These are phyloP conservation scores for Drosophila fungiperda DNA, from an alignment of 2,888 invertebrate genomes.

Conservation along the genomic window DNA sequence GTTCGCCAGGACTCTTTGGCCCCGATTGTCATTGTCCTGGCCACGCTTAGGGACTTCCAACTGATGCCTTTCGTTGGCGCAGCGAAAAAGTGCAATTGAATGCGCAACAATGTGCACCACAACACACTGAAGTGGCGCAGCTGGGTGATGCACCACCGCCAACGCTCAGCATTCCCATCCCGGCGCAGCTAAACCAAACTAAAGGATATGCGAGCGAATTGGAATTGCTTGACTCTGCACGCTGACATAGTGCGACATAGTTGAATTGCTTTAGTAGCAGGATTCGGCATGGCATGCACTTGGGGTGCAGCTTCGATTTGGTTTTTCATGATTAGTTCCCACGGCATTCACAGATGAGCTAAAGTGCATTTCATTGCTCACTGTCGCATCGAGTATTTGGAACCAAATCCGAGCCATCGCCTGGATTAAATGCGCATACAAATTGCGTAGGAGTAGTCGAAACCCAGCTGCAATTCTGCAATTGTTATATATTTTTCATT, in stretches of 20 bases:
- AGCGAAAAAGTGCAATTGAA: conserved; percentile 71
- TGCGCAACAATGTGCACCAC: conserved; percentile 78
- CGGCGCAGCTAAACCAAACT: conserved; percentile 1
- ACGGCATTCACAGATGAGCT: conserved; percentile 53
- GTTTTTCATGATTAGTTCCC: conserved; percentile 66
- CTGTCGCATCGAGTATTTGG: conserved; percentile 54
- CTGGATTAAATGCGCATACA: conserved; percentile 62
- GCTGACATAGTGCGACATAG: conserved; percentile 56
- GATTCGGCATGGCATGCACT: conserved; percentile 8
- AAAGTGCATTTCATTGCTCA: conserved; percentile 78
- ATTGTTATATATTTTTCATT: conserved; percentile 31
- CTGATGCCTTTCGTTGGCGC: conserved; percentile 46
- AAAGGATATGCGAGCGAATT: conserved; percentile 62
- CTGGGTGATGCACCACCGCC: conserved; percentile 19
- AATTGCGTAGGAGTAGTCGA: conserved; percentile 42
- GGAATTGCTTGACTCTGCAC: conserved; percentile 39
- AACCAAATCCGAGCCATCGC: conserved; percentile 28
- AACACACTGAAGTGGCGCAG: conserved; percentile 68
- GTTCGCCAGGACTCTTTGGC: conserved; percentile 43
- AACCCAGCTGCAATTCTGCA: conserved; percentile 31
- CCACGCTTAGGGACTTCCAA: conserved; percentile 44
- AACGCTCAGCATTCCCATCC: background rate
- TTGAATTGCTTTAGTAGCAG: conserved; percentile 51
- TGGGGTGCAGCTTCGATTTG: conserved; percentile 14
- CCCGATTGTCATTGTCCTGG: conserved; percentile 56